Conservation (phyloP, 2,113 vertebrate species). For the Dicerorhinus sumatrensis region DNA sequence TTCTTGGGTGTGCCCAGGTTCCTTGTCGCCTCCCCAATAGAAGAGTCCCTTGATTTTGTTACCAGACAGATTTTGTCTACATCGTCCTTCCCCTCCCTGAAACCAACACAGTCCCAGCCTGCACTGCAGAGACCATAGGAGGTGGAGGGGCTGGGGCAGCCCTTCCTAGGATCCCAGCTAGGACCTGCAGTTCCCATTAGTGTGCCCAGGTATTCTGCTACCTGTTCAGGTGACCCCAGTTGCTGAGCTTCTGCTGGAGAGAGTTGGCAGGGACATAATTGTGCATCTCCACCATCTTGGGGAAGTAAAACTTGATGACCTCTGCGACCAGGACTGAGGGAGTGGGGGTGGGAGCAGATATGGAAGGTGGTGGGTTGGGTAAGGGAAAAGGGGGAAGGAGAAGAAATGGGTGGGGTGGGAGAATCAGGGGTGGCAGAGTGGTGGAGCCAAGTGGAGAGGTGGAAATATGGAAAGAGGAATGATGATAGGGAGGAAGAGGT, state of each 20-base stretch:
- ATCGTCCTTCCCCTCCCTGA: not conserved
- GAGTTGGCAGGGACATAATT: slow-evolving; percentile 88
- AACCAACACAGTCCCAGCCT: slow-evolving; percentile 73
- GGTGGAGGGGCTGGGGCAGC: not conserved
- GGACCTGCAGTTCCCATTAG: not conserved
- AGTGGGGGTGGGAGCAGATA: not conserved
- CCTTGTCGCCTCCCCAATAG: not conserved
- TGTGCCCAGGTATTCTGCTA: slow-evolving; percentile 50
- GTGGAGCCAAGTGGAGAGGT: not conserved
- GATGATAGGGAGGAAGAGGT: not conserved
- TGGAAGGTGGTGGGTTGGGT: not conserved
- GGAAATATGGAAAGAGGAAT: not conserved
- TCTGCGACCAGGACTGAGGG: slow-evolving; percentile 87
- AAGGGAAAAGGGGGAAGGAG: not conserved
- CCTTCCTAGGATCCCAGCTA: not conserved
- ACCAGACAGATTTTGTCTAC: not conserved
- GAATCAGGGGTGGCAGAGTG: not conserved
- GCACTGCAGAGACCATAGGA: not conserved
- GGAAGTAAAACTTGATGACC: slow-evolving; percentile 89
- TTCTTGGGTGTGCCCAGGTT: not conserved
- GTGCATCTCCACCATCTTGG: slow-evolving; percentile 90
- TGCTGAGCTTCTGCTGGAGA: slow-evolving; percentile 88
- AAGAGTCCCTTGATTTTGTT: slow-evolving; percentile 48
- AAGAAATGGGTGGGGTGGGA: not conserved
- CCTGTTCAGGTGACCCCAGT: slow-evolving; percentile 89